Conservation (phyloP, 2,888 invertebrate species). For the Choreutis nemorana region DNA sequence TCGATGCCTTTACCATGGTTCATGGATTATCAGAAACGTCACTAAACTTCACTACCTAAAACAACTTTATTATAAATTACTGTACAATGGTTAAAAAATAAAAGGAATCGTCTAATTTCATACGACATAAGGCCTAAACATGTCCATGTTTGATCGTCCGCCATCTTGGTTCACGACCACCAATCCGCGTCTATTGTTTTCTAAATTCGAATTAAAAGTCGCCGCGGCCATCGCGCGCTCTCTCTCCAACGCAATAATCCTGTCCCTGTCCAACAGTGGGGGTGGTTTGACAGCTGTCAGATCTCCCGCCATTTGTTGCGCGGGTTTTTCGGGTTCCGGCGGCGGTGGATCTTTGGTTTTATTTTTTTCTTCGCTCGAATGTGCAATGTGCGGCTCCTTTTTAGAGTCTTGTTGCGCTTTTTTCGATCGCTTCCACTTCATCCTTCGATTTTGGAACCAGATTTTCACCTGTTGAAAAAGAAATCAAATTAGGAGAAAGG, state of each 20-base stretch:
- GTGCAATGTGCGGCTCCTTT: conserved; percentile 42
- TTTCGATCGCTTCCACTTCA: conserved; percentile 99
- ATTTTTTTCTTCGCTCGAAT: conserved; percentile 40
- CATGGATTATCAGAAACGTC: too few relatives aligned
- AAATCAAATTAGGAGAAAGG: too few relatives aligned
- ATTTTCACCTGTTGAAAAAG: conserved; percentile 87
- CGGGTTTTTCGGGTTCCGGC: conserved; percentile 34
- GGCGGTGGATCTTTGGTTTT: conserved; percentile 23
- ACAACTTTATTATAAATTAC: too few relatives aligned
- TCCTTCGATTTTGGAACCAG: conserved; percentile 98
- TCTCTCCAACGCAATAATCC: conserved; percentile 54
- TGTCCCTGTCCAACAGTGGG: conserved; percentile 52
- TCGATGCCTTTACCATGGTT: too few relatives aligned
- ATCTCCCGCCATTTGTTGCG: conserved; percentile 40
- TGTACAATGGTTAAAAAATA: conserved; percentile 18
- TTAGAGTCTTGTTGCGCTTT: conserved; percentile 92
- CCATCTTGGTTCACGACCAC: conserved; percentile 56
- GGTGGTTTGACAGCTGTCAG: conserved; percentile 57
- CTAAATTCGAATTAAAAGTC: conserved; percentile 60
- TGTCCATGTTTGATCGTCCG: conserved; percentile 41
- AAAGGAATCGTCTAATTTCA: conserved; percentile 43
- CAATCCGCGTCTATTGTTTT: conserved; percentile 52
- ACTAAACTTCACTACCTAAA: too few relatives aligned
- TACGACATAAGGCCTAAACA: conserved; percentile 65
- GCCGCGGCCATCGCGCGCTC: conserved; percentile 59